Conservation (phyloP, 1,140 invertebrate species). For the Agrilus planipennis region DNA sequence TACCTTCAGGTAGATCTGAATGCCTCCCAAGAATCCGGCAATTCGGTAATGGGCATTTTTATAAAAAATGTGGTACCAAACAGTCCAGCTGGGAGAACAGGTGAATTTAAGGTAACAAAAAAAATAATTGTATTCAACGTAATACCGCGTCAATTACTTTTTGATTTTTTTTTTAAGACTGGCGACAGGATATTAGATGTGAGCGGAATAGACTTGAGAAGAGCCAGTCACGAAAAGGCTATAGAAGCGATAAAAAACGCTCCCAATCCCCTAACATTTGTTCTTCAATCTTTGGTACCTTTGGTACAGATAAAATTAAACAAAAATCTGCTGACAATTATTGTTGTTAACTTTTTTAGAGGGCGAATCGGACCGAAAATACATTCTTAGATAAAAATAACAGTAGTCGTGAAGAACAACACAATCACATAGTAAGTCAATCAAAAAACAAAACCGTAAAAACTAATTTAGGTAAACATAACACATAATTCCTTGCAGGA, state of each 20-base stretch:
- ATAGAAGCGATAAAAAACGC: constrained; percentile 93
- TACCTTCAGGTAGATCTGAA: constrained; percentile 51
- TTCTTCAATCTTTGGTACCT: constrained; percentile 83
- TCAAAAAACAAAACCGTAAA: no score
- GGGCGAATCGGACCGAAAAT: no score
- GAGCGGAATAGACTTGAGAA: constrained; percentile 81
- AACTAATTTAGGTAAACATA: no score
- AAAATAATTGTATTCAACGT: no score
- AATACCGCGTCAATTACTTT: no score
- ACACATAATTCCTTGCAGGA: no score
- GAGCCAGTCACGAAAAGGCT: constrained; percentile 85
- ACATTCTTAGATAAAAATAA: no score
- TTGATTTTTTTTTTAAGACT: constrained; percentile 45
- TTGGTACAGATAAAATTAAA: no score
- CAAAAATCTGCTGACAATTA: no score
- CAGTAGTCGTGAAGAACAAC: no score
- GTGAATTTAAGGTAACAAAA: constrained; percentile 76
- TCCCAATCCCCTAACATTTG: constrained; percentile 76
- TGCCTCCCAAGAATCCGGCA: constrained; percentile 20
- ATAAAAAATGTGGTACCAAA: constrained; percentile 93
- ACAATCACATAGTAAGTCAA: no score
- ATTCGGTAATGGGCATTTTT: constrained; percentile 81
- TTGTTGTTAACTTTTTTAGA: no score
- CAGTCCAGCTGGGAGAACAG: constrained; percentile 86
- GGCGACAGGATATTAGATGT: constrained; percentile 87